Base-by-base conservation (phyloP, 2,113 vertebrate genomes). In the Pomatorhinus ruficollis region DNA sequence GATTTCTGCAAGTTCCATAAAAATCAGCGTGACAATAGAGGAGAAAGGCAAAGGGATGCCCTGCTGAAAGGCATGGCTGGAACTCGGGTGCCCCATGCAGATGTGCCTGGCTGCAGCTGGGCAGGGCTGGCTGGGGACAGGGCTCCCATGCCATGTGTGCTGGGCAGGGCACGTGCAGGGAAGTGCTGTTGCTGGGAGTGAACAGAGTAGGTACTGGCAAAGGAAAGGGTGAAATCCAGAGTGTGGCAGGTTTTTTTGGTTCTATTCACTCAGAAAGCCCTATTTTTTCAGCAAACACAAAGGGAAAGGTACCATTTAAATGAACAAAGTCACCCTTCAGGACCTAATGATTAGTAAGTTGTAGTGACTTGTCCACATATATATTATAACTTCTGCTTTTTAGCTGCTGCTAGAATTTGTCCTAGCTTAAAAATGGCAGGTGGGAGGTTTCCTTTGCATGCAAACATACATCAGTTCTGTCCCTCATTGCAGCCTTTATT, bases 391-490 rank as follows among this genome's bases (percentile, higher is more conserved):
- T 84, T 52, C 20, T 75, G 76, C 23, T 84, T 69, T 75, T 78
- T 22, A 70, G 30, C 39, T 89, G 65, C 65, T 79, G 50, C 66
- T 52, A n/a, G 60, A 71, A 79, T 82, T 80, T 91, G 66, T 95
- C 68, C 63, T 80, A n/a, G 30, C 66, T 80, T 90, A 53, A 71
- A 94, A 87, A 66, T 8, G 8, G 71, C 33, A 74, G 59, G 49
- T 66, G 50, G 37, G 68, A 83, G 56, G 19, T 77, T 77, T 86
- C 63, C 33, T 92, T 90, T 95, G 71, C 56, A 47, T 16, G 8
- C 42, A 70, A 9, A 35, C 37, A 11, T 9, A 40, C 45, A 65
- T 66, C 69, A 35, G 33, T 63, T 90, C 71, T 92, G 63, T 72
- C 68, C 76, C 27, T 54, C 52, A 40, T 25, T 52, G 47, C 64